phyloP scores from a whole-genome alignment of 2,888 invertebrate genomes.

The Pyrrhia umbra region DNA sequence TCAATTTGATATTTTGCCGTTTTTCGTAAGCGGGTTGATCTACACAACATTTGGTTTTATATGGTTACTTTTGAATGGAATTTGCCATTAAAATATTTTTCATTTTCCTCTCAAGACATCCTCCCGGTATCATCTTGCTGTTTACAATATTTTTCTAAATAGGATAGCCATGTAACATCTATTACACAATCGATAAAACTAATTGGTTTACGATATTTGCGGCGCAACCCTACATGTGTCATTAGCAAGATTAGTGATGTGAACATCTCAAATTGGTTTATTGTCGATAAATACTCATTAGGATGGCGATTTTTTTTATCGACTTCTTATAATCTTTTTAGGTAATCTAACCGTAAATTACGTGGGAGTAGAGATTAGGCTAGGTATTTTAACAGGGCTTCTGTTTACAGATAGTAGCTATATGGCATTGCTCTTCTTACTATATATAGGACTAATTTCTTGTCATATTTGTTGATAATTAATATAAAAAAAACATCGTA shows the following conservation, averaged over 20 bases:
- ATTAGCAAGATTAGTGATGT: slow-evolving; percentile 61
- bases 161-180: neutral
- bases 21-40: too few relatives aligned
- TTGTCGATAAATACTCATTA: slow-evolving; percentile 30
- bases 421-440: too few relatives aligned
- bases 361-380: too few relatives aligned
- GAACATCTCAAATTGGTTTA: slow-evolving; percentile 30
- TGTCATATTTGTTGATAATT: neutral
- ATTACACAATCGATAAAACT: slow-evolving; percentile 49
- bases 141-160: neutral
- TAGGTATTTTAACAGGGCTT: neutral
- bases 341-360: neutral
- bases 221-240: slow-evolving; percentile 61
- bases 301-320: neutral
- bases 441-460: too few relatives aligned
- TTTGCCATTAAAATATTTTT: neutral
- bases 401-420: too few relatives aligned
- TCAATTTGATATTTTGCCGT: too few relatives aligned
- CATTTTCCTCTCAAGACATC: too few relatives aligned
- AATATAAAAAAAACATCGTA: neutral
- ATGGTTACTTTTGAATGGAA: too few relatives aligned
- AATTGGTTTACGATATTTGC: slow-evolving; percentile 58
- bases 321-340: neutral
- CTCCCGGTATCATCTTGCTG: too few relatives aligned
- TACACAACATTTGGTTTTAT: too few relatives aligned